Conservation (phyloP, 35 echinoderm and acorn worm genomes). For the Acanthaster planci region DNA sequence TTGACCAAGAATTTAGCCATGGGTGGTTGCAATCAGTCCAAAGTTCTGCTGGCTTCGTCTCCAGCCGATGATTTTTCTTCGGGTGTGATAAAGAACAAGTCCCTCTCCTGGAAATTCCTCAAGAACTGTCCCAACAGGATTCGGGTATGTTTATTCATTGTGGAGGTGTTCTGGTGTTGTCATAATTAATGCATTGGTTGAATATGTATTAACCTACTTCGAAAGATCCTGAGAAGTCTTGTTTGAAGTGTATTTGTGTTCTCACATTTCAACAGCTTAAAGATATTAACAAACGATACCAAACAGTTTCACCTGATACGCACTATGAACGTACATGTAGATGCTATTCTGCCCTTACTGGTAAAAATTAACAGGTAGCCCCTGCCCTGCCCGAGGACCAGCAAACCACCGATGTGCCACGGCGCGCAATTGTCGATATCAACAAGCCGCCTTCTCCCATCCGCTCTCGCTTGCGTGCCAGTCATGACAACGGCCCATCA, state of each 20-base stretch:
- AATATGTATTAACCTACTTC: too few species aligned
- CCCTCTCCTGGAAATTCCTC: neutral
- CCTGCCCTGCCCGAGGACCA: conserved; percentile 5
- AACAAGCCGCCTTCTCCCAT: neutral
- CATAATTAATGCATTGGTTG: too few species aligned
- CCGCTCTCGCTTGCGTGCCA: neutral
- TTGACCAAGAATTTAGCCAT: neutral
- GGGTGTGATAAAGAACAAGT: neutral
- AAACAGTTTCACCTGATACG: neutral
- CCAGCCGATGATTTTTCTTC: neutral
- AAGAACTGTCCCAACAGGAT: neutral
- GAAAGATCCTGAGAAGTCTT: too few species aligned
- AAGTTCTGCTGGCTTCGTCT: neutral
- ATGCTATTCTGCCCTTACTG: neutral
- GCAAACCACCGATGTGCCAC: neutral
- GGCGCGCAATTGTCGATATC: neutral
- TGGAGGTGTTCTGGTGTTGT: too few species aligned
- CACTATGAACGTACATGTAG: too few species aligned
- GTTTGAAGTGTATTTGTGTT: too few species aligned
- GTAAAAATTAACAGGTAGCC: neutral
- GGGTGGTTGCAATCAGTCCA: conserved; percentile 12
- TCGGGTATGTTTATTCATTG: neutral
- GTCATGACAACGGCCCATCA: too few species aligned
- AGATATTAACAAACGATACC: neutral
- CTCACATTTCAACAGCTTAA: neutral